Evolutionary conservation across 2,113 vertebrate species (phyloP), one percentile per base, ranked within the genome.

Genomic region (Oenanthe oenanthe): DNA sequence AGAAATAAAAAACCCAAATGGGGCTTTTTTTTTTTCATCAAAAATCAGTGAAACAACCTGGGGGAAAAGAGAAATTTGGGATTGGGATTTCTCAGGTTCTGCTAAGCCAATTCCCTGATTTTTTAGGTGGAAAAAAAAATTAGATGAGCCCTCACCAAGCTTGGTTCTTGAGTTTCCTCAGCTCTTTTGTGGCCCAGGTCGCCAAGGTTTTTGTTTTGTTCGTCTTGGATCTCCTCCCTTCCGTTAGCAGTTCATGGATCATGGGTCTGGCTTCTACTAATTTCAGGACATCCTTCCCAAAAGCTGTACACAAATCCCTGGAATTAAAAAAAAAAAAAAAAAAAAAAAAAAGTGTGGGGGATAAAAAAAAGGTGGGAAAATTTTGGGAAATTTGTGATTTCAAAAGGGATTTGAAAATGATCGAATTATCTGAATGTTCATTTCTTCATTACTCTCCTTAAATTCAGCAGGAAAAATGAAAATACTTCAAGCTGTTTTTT

Each of bases 121-220:
- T 7, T 51, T 18, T 13, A 12, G 22, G 36, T 18, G 47, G 67
- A 22, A 17, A 36, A 17, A 36, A 66, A 43, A 67, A n/a, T 6
- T 0, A 7, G 65, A 13, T 13, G 6, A 78, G 17, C 24, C 76
- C 97, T 98, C 95, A 99, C 99, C 99, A 99, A 98, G 99, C 99
- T 97, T 99, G 99, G 95, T 99, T 99, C 98, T 99, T 99, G 66
- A 99, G 98, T 97, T 99, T 99, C 79, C 99, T 99, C 92, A 99
- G 98, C 96, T 99, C 99, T 98, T 99, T 99, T 74, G 99, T 99
- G 92, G 99, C 99, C 99, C 99, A 99, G 63, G 99, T 99, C 16
- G 99, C 99, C 38, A 99, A 98, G 25, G 99, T 99, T 98, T 99
- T 99, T 58, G 99, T 99, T 98, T 99, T 99, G 97, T 97, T 98